phyloP scores from a whole-genome alignment of 2,888 invertebrate species.

The Apamea epomidion region DNA sequence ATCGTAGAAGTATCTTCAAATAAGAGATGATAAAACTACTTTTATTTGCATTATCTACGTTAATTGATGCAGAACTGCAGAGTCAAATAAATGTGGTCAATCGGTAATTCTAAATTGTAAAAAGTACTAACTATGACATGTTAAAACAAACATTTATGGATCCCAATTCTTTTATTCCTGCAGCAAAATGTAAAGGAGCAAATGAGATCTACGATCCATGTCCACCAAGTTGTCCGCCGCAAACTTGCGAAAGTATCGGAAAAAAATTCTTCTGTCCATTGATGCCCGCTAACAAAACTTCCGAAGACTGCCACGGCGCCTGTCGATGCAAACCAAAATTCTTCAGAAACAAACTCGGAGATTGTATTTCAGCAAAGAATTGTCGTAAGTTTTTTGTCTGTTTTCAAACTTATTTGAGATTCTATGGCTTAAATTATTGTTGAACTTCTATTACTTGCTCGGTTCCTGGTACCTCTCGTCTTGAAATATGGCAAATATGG shows the following conservation, averaged over 20 bases:
- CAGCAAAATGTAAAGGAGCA: constrained; percentile 38
- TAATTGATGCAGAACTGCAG: not conserved
- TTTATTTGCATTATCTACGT: not conserved
- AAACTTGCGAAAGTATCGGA: constrained; percentile 67
- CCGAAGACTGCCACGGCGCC: constrained; percentile 41
- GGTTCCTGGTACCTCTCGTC: not conserved
- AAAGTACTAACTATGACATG: not conserved
- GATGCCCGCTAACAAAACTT: constrained; percentile 10
- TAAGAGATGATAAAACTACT: not conserved
- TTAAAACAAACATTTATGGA: not conserved
- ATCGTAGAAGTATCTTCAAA: not conserved
- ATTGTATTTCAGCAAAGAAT: constrained; percentile 61
- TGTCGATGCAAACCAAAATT: constrained; percentile 72
- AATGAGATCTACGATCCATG: constrained; percentile 65
- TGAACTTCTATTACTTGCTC: not conserved
- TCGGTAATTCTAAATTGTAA: not conserved
- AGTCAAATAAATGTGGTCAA: too few species aligned
- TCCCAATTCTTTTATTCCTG: not conserved
- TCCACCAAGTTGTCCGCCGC: constrained; percentile 66
- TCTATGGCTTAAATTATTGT: not conserved
- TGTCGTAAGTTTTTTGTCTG: constrained; percentile 63
- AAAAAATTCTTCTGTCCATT: constrained; percentile 52
- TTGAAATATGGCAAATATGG: not conserved
- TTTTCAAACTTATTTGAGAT: constrained; percentile 2
- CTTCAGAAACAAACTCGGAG: constrained; percentile 64